phyloP scores from a whole-genome alignment of 2,113 vertebrate species.

The Muntiacus muntjak region DNA sequence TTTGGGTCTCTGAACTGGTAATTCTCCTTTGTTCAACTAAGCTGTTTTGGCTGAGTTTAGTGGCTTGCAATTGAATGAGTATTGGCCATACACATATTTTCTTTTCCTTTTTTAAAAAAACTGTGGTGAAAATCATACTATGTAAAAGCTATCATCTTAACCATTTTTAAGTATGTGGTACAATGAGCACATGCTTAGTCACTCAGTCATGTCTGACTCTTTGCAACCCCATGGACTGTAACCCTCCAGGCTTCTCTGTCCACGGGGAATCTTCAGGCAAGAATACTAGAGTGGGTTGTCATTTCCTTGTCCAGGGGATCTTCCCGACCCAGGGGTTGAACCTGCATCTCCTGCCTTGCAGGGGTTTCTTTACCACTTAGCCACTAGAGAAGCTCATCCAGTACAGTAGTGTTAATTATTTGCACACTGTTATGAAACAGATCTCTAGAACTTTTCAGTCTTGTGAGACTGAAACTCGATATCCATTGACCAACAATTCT shows the following conservation, averaged over 20 bases:
- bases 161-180: background rate
- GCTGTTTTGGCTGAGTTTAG: background rate
- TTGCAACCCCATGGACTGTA: background rate
- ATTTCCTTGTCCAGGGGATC: background rate
- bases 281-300: background rate
- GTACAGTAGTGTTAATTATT: background rate
- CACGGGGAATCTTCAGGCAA: background rate
- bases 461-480: background rate
- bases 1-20: background rate
- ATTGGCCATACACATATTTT: background rate
- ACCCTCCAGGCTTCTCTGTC: background rate
- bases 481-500: background rate
- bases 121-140: background rate
- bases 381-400: background rate
- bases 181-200: fast-evolving
- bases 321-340: background rate
- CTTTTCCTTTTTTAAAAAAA: background rate
- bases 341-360: background rate
- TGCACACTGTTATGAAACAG: background rate
- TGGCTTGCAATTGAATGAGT: background rate
- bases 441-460: background rate
- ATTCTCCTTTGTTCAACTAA: background rate
- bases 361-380: background rate
- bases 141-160: background rate
- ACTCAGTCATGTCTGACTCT: background rate